phyloP scores from a whole-genome alignment of 2,888 invertebrate species.

The Myopa testacea region DNA sequence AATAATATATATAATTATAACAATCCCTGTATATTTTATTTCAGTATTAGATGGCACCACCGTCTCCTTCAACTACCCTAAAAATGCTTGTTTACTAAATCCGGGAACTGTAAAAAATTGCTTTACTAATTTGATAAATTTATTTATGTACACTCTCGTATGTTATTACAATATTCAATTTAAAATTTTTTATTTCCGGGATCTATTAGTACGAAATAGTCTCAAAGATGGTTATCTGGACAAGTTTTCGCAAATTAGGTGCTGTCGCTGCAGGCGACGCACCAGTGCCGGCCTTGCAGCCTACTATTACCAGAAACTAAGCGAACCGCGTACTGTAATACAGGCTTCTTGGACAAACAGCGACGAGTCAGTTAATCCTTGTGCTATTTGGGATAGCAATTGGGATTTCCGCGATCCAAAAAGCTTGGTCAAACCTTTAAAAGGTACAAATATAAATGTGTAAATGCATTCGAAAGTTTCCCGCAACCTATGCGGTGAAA shows the following conservation, averaged over 20 bases:
- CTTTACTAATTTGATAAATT: too few species aligned
- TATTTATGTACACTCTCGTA: too few species aligned
- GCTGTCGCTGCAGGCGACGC: slow-evolving; percentile 73
- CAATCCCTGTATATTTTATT: too few species aligned
- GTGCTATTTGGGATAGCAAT: slow-evolving; percentile 84
- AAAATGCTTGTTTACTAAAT: too few species aligned
- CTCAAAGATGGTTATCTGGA: slow-evolving; percentile 46
- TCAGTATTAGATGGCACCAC: too few species aligned
- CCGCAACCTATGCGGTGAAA: too few species aligned
- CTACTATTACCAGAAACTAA: slow-evolving; percentile 71
- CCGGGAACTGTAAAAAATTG: too few species aligned
- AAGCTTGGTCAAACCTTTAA: slow-evolving; percentile 75
- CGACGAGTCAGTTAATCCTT: slow-evolving; percentile 55
- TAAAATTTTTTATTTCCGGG: not conserved
- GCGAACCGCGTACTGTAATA: slow-evolving; percentile 69
- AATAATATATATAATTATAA: too few species aligned
- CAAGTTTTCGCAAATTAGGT: slow-evolving; percentile 46
- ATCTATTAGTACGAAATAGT: not conserved
- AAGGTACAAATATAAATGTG: too few species aligned
- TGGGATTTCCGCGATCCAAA: slow-evolving; percentile 91
- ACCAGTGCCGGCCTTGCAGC: slow-evolving; percentile 76
- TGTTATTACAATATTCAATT: too few species aligned
- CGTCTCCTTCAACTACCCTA: too few species aligned
- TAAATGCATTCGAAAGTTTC: too few species aligned
- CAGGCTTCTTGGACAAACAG: slow-evolving; percentile 77